These are phyloP conservation scores for Coremacera marginata DNA, from an alignment of 2,888 invertebrate species.

Conservation along the genomic window DNA sequence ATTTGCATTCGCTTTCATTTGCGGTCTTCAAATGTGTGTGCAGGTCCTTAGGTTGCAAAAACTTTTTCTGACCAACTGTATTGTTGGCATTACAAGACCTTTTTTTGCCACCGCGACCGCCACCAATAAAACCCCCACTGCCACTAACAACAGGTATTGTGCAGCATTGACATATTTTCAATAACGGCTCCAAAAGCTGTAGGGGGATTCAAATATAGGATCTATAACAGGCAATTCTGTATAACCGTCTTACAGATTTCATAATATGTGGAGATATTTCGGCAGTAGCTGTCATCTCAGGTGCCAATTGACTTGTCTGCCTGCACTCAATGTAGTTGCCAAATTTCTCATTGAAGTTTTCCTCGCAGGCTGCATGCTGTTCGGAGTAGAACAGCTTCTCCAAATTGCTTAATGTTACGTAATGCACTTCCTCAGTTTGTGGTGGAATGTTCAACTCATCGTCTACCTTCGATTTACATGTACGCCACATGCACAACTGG, in stretches of 20 bases:
- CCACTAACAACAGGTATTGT: constrained; percentile 73
- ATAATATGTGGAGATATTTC: constrained; percentile 68
- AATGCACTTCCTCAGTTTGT: constrained; percentile 74
- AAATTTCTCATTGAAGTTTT: constrained; percentile 70
- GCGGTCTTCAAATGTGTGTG: constrained; percentile 76
- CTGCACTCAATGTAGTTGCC: constrained; percentile 51
- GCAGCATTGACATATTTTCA: constrained; percentile 78
- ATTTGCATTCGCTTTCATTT: constrained; percentile 74
- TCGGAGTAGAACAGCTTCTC: constrained; percentile 81
- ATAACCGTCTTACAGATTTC: constrained; percentile 47
- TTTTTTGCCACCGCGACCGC: constrained; percentile 11
- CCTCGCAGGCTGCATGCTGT: constrained; percentile 72
- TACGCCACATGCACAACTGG: constrained; percentile 74
- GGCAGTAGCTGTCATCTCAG: neutral
- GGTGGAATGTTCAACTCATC: constrained; percentile 77
- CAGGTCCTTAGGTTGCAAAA: constrained; percentile 76
- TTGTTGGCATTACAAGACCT: constrained; percentile 47
- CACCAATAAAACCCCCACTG: neutral
- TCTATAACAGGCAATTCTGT: neutral
- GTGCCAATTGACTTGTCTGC: constrained; percentile 4
- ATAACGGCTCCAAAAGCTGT: constrained; percentile 74
- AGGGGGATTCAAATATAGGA: constrained; percentile 22
- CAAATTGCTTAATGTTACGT: constrained; percentile 77
- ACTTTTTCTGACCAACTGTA: constrained; percentile 67
- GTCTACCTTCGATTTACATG: constrained; percentile 76